Base-by-base conservation (phyloP, 2,888 invertebrate genomes). In the Syrphus vitripennis region DNA sequence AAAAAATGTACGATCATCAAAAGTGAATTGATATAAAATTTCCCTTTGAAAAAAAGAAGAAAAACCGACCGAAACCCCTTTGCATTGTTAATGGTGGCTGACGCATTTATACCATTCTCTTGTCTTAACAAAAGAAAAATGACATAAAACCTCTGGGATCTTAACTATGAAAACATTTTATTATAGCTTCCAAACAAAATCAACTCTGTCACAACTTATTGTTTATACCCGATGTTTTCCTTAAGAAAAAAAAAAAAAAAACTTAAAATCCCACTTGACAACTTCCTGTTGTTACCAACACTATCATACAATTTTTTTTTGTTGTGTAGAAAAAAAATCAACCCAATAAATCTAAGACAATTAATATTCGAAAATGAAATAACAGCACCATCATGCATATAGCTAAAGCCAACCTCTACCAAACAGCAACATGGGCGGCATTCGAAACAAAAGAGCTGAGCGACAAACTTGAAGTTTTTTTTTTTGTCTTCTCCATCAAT, bases 401-500 rank as follows among this genome's bases (percentile, higher is more conserved):
- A 9, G 31, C 12, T 3, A 29, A 40, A 65, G 79, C 76, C 80
- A 80, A 80, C 80, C 80, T 50, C 6, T 24, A 59, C 34, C 24
- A 26, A 84, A 50, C 67, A n/a, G n/a, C n/a, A 67, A 67, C 76
- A 72, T 83, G 79, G 79, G 83, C 77, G 82, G 77, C 77, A 70
- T 31, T 40, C 79, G 34, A 84, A 76, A 84, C 84, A 84, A 84
- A 84, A 84, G 84, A 84, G 84, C 61, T 84, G 80, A 75, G 34
- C 76, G 71, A 69, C 84, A 57, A 84, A 84, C 84, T 70, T 70
- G 70, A 75, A 83, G 53, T 29, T 63, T 57, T 70, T 24, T 42
- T 40, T 26, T 55, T 65, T 50, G 63, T 24, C 31, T 12, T 69
- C 48, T 55, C n/a, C 14, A 12, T 37, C 42, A 61, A 84, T 84